Percentiles rank a stretch among this genome's conserved stretches.
These are phyloP conservation scores for Ptilodon capucinus DNA, from an alignment of 2,888 invertebrate species.

Conservation along the genomic window DNA sequence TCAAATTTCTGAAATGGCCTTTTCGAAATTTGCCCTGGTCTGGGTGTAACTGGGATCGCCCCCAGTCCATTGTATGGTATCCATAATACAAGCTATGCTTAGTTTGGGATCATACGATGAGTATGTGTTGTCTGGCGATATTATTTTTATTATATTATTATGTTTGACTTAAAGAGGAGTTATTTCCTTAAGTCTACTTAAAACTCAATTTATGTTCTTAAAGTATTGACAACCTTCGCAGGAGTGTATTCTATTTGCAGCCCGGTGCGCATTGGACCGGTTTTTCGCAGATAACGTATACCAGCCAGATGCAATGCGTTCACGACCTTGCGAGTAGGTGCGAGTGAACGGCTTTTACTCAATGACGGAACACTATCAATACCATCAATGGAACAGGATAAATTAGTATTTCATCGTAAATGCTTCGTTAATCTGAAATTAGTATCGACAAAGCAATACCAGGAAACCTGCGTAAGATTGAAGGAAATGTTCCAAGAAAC, in stretches of 20 bases:
- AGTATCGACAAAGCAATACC: neutral
- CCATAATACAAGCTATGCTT: too few relatives aligned
- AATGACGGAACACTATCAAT: slow-evolving; percentile 16
- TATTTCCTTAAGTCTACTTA: too few relatives aligned
- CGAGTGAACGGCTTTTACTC: slow-evolving; percentile 30
- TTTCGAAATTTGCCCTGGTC: too few relatives aligned
- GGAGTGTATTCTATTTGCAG: neutral
- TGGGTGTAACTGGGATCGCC: too few relatives aligned
- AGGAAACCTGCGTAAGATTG: neutral
- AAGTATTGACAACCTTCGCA: neutral
- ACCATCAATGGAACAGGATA: slow-evolving; percentile 9
- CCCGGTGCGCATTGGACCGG: slow-evolving; percentile 14
- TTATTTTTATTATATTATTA: too few relatives aligned
- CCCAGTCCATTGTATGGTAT: too few relatives aligned
- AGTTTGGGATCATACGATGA: too few relatives aligned
- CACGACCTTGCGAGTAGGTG: slow-evolving; percentile 35
- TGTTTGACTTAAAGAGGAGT: too few relatives aligned
- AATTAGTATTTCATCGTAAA: neutral
- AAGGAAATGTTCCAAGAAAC: neutral
- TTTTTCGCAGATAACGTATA: slow-evolving; percentile 21
- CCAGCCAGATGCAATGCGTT: slow-evolving; percentile 21
- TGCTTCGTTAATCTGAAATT: neutral
- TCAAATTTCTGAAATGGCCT: too few relatives aligned
- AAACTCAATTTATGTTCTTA: neutral
- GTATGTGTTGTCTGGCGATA: too few relatives aligned